These are phyloP conservation scores for Leucophenga maculata DNA, from an alignment of 2,888 invertebrate genomes.

Conservation along the genomic window DNA sequence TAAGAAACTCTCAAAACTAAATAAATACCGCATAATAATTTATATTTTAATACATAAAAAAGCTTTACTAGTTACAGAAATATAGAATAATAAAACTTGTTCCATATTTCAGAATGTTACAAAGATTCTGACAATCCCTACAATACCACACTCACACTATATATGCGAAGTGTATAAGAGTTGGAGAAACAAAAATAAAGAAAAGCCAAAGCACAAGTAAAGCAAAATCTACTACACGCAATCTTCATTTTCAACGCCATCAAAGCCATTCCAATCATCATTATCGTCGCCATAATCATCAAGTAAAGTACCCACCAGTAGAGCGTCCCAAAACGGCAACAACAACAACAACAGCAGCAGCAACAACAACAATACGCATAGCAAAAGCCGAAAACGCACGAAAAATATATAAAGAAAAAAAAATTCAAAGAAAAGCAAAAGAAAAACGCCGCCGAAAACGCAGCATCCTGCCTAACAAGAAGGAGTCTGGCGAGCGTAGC, in stretches of 20 bases:
- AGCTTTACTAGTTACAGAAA: too few species aligned
- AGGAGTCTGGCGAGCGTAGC: too few species aligned
- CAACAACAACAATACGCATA: constrained; percentile 25
- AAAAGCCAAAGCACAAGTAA: constrained; percentile 39
- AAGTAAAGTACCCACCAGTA: constrained; percentile 71
- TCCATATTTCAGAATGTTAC: background rate
- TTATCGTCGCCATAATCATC: constrained; percentile 72
- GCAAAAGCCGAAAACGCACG: constrained; percentile 1
- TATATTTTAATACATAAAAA: too few species aligned
- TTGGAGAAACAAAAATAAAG: constrained; percentile 43
- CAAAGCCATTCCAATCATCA: constrained; percentile 71
- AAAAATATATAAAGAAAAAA: constrained; percentile 14
- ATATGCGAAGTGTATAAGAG: background rate
- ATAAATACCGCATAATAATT: too few species aligned
- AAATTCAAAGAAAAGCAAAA: constrained; percentile 26
- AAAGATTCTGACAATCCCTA: background rate
- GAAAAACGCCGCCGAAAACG: background rate
- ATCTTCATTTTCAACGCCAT: constrained; percentile 70
- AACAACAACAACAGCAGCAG: constrained; percentile 24
- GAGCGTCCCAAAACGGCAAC: constrained; percentile 43
- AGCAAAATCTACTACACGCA: constrained; percentile 59
- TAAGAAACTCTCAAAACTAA: too few species aligned
- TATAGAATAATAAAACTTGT: too few species aligned
- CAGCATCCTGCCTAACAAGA: too few species aligned
- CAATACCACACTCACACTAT: background rate